Conservation (phyloP, 2,113 vertebrate genomes). For the Sigmodon hispidus region DNA sequence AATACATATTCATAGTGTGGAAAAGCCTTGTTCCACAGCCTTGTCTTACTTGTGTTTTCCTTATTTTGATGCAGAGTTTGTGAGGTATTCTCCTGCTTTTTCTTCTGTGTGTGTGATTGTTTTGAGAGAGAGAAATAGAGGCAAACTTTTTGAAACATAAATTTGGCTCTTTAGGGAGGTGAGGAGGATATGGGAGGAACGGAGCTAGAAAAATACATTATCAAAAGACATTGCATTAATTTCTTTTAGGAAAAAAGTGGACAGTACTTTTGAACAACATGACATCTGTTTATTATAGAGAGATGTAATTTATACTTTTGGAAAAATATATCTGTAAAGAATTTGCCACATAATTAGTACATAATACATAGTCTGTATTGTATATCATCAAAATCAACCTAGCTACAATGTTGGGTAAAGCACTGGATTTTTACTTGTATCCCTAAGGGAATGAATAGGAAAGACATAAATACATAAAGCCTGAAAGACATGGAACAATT, state of each 20-base stretch:
- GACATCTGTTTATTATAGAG: neutral
- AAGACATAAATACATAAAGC: neutral
- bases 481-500: neutral
- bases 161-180: neutral
- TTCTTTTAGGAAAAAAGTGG: too few species aligned
- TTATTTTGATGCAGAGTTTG: neutral
- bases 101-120: neutral
- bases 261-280: neutral
- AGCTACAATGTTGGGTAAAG: neutral
- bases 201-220: neutral
- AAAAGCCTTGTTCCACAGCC: too few species aligned
- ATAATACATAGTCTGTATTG: neutral
- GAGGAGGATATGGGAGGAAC: neutral
- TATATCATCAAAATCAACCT: neutral
- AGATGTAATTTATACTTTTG: neutral
- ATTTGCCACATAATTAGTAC: neutral
- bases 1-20: too few species aligned
- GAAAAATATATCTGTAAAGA: neutral
- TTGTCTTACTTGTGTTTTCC: neutral
- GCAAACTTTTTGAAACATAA: neutral
- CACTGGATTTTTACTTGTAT: neutral
- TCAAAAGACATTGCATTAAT: neutral
- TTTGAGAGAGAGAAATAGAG: neutral
- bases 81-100: too few species aligned
- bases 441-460: too few species aligned